Percentiles rank a stretch among this genome's conserved stretches.
These are phyloP conservation scores for Morone chrysops DNA, from an alignment of 2,113 vertebrate genomes.

Conservation along the genomic window DNA sequence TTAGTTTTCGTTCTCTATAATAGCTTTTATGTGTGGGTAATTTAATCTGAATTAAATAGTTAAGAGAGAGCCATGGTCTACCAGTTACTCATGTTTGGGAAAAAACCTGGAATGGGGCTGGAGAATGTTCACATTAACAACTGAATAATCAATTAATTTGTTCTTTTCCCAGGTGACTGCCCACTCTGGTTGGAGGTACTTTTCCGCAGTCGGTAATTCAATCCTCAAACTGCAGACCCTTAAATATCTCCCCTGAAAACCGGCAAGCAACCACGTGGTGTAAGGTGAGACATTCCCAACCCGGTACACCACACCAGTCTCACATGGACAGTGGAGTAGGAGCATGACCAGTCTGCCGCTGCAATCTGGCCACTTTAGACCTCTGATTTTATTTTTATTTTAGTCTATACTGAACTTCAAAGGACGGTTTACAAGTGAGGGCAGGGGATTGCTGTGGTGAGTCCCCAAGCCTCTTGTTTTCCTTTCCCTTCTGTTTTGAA, in stretches of 20 bases:
- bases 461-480: constrained; percentile 35
- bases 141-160: constrained; percentile 29
- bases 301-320: constrained; percentile 55
- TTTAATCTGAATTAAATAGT: background rate
- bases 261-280: constrained; percentile 81
- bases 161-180: constrained; percentile 67
- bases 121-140: background rate
- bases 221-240: constrained; percentile 78
- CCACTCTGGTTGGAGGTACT: constrained; percentile 44
- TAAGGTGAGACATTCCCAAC: constrained; percentile 81
- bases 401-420: constrained; percentile 15
- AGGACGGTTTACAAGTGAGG: constrained; percentile 28
- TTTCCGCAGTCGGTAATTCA: constrained; percentile 77
- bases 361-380: constrained; percentile 33
- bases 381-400: constrained; percentile 26
- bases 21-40: background rate
- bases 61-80: background rate
- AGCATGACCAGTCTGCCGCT: constrained; percentile 43
- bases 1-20: too few species aligned
- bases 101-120: background rate
- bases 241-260: constrained; percentile 83
- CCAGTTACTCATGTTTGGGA: background rate
- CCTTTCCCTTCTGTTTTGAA: constrained; percentile 21
- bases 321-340: constrained; percentile 62
- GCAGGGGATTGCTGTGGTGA: constrained; percentile 47